Base-by-base conservation (phyloP, 1,140 invertebrate genomes). In the Macrosteles quadrilineatus region DNA sequence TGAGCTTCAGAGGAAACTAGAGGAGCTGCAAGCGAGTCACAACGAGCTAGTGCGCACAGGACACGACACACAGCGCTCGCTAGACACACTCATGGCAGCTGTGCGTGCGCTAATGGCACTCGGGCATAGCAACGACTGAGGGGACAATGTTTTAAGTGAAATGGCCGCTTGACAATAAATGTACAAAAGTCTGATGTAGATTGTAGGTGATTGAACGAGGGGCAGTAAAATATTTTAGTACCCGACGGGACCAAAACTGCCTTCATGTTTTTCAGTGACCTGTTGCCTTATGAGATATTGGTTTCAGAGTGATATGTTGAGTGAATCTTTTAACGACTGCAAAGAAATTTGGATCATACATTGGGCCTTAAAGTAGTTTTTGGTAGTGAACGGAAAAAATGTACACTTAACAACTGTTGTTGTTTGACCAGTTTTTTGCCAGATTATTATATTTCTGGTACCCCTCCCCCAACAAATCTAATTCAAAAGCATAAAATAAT, bases 21-120 rank as follows among this genome's bases (percentile, higher is more conserved):
- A 47, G 25, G 36, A 69, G n/a, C 29, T 69, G 36, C 57, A 36
- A 11, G 17, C 36, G 1, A 27, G 2, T 1, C 29, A 23, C 19
- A 36, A 69, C 11, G 6, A 40, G 12, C 40, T 69, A 23, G 32
- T 36, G 14, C 19, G 40, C 6, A 36, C 40, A n/a, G 55, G 29
- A 0, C 32, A 50, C 4, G 43, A 32, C 0, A 45, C 29, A 31
- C 68, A 64, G 30, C 36, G 11, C n/a, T 36, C 30, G 1, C 14
- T 69, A 4, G 57, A 69, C 40, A 17, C 55, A 17, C 40, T 69
- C 2, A 69, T 59, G 27, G 68, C 55, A 14, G 71, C 29, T 70
- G 73, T 43, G 55, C 73, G 57, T 66, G 72, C 36, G 73, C 71
- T 71, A 68, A 72, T 75, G 77, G 80, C 43, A 32, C 53, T 70